phyloP scores from a whole-genome alignment of 2,888 invertebrate species.

The Galerucella nymphaeae region DNA sequence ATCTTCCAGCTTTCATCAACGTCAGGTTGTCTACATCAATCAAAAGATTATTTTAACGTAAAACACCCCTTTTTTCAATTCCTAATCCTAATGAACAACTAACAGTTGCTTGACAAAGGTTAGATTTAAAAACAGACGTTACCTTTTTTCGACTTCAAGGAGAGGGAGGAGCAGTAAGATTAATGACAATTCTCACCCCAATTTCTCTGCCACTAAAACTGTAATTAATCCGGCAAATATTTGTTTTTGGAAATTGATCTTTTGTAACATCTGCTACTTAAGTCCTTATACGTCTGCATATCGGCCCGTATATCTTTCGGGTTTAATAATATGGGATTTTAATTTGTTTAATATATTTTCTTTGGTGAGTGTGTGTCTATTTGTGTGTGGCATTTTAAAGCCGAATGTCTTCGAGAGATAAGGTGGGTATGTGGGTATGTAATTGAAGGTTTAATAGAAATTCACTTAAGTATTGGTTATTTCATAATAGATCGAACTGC shows the following conservation, averaged over 20 bases:
- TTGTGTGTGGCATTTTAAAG: conserved; percentile 19
- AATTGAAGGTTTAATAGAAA: conserved; percentile 15
- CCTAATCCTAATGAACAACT: conserved; percentile 15
- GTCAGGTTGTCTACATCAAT: conserved; percentile 8
- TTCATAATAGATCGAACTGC: not conserved
- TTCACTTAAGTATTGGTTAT: conserved; percentile 7
- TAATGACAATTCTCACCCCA: conserved; percentile 42
- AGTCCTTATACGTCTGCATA: conserved; percentile 3
- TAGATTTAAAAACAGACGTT: conserved; percentile 54
- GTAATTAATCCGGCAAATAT: conserved; percentile 54
- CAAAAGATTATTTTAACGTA: conserved; percentile 10
- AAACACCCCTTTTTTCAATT: conserved; percentile 20
- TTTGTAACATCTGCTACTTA: conserved; percentile 18
- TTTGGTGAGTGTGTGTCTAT: conserved; percentile 1
- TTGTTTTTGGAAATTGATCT: conserved; percentile 47
- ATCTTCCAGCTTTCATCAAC: not conserved
- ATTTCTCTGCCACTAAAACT: conserved; percentile 34
- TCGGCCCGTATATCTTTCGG: conserved; percentile 24
- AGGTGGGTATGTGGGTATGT: conserved; percentile 24
- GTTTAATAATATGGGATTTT: conserved; percentile 19
- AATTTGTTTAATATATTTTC: conserved; percentile 20
- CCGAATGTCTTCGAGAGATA: not conserved
- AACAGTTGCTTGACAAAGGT: conserved; percentile 56
- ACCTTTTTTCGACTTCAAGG: conserved; percentile 43
- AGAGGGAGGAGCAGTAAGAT: conserved; percentile 50